These are phyloP conservation scores for Campoplex nolae DNA, from an alignment of 2,888 invertebrate species.

Conservation along the genomic window DNA sequence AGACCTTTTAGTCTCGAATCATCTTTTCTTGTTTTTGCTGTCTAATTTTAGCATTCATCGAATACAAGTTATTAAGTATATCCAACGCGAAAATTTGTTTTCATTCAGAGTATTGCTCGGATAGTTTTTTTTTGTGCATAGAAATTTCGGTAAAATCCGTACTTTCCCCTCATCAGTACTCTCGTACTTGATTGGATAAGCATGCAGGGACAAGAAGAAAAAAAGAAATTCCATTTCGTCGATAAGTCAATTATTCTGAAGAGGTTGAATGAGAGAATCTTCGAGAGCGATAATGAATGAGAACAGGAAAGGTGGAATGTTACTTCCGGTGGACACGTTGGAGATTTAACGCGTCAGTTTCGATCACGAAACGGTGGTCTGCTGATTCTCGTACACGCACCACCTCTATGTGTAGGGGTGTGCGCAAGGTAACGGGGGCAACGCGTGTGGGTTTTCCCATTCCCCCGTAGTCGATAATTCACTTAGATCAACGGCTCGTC, in stretches of 20 bases:
- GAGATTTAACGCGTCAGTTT: constrained; percentile 61
- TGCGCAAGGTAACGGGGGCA: constrained; percentile 1
- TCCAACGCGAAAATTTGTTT: background rate
- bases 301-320: constrained; percentile 23
- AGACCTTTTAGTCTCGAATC: background rate
- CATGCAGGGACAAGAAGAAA: background rate
- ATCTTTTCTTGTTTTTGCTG: background rate
- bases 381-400: constrained; percentile 33
- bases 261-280: background rate
- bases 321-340: constrained; percentile 26
- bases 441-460: constrained; percentile 29
- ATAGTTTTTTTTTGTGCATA: too few relatives aligned
- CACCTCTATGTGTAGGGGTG: background rate
- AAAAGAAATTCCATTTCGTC: background rate
- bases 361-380: constrained; percentile 58
- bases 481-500: constrained; percentile 67
- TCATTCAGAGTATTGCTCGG: too few relatives aligned
- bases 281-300: constrained; percentile 20
- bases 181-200: background rate
- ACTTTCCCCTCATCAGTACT: background rate
- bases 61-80: background rate
- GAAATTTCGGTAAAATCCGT: background rate
- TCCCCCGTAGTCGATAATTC: constrained; percentile 61
- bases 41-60: background rate
- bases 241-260: background rate